phyloP scores from a whole-genome alignment of 2,888 invertebrate species.

The Phlogophora meticulosa region DNA sequence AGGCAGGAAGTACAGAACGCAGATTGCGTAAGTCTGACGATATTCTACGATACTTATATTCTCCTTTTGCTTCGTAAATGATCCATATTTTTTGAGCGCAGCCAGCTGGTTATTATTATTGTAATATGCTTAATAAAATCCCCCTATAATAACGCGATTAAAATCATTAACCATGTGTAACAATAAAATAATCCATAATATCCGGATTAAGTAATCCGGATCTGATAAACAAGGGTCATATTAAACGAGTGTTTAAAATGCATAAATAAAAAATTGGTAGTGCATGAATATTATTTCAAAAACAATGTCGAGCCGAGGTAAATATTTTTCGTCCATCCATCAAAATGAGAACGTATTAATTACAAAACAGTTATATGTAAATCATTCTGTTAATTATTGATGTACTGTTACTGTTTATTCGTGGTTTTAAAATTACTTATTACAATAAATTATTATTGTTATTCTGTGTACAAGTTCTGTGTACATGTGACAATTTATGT shows the following conservation, averaged over 20 bases:
- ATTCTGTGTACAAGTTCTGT: background rate
- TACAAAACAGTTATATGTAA: slow-evolving; percentile 43
- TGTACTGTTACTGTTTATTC: slow-evolving; percentile 30
- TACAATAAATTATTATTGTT: slow-evolving; percentile 11
- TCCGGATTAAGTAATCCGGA: background rate
- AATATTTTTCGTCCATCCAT: slow-evolving; percentile 34
- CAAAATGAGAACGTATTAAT: slow-evolving; percentile 33
- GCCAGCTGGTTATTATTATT: background rate
- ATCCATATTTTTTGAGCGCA: no score
- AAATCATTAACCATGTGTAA: no score
- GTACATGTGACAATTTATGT: no score
- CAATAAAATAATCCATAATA: background rate
- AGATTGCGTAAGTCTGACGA: no score
- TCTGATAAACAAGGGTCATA: no score
- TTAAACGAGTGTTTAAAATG: slow-evolving; percentile 3
- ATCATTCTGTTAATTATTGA: slow-evolving; percentile 36
- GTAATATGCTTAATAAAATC: background rate
- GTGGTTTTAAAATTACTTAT: slow-evolving; percentile 27
- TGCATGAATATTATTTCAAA: slow-evolving; percentile 12
- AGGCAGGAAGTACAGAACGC: no score
- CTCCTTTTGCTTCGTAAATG: no score
- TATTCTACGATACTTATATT: no score
- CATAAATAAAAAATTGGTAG: slow-evolving; percentile 21
- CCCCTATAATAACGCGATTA: background rate
- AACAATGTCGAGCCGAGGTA: slow-evolving; percentile 20